phyloP scores from a whole-genome alignment of 2,113 vertebrate species.

The Kryptolebias marmoratus region DNA sequence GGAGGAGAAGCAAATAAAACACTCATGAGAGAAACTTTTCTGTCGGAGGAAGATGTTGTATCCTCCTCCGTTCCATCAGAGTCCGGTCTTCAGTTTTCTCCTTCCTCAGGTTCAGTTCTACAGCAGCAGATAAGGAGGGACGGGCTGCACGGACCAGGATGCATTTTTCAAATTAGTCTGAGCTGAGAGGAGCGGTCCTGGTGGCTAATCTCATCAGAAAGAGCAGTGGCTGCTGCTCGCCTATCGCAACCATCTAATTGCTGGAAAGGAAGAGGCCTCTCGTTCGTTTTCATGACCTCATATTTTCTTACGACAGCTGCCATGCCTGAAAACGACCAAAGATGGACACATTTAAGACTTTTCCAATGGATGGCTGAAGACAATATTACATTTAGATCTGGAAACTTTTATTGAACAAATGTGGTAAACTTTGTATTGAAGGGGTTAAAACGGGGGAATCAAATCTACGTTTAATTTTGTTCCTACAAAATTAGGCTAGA shows the following conservation, averaged over 20 bases:
- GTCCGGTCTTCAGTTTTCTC: neutral
- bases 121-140: constrained; percentile 48
- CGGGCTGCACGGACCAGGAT: constrained; percentile 53
- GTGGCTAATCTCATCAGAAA: constrained; percentile 63
- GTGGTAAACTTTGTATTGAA: no score
- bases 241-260: constrained; percentile 66
- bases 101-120: constrained; percentile 22
- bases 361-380: no score
- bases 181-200: constrained; percentile 59
- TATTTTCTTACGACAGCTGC: constrained; percentile 34
- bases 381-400: no score
- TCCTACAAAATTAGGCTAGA: no score
- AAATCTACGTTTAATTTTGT: no score
- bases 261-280: constrained; percentile 48
- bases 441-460: no score
- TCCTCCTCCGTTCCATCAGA: neutral
- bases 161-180: constrained; percentile 63
- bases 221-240: constrained; percentile 32
- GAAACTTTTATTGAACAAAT: no score
- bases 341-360: neutral
- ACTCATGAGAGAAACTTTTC: no score
- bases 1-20: no score
- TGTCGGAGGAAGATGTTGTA: no score
- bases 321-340: neutral
- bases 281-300: constrained; percentile 59